phyloP scores from a whole-genome alignment of 2,888 invertebrate genomes.

The Erebia aethiops region DNA sequence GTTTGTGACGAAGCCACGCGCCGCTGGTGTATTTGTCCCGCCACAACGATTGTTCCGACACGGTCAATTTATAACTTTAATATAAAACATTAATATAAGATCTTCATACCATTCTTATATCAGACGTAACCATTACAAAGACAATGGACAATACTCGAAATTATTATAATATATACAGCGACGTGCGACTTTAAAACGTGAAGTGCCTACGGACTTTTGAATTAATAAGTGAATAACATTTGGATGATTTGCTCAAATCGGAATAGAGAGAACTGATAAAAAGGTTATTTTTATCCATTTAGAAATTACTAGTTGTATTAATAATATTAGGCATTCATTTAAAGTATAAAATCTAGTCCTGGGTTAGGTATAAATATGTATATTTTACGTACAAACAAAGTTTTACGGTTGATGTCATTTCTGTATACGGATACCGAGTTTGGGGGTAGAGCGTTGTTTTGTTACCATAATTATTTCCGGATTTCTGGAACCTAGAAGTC shows the following conservation, averaged over 20 bases:
- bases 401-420: constrained; percentile 11
- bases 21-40: constrained; percentile 29
- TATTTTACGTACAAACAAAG: neutral
- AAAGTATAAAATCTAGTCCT: neutral
- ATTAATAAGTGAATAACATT: constrained; percentile 30
- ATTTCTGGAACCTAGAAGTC: neutral
- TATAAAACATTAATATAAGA: constrained; percentile 31
- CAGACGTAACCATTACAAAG: constrained; percentile 27
- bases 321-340: neutral
- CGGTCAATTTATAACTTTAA: constrained; percentile 25
- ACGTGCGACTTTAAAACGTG: constrained; percentile 31
- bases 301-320: neutral
- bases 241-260: constrained; percentile 6
- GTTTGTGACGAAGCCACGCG: constrained; percentile 33
- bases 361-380: neutral
- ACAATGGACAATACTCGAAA: constrained; percentile 42
- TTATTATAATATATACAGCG: constrained; percentile 38
- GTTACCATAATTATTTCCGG: neutral
- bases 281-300: constrained; percentile 8
- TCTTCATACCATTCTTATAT: constrained; percentile 27
- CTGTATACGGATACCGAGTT: neutral
- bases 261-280: neutral
- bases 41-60: constrained; percentile 36
- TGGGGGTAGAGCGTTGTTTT: neutral
- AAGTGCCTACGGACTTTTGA: constrained; percentile 26